Conservation (phyloP, 2,888 invertebrate species). For the Drosophila suboccidentalis region DNA sequence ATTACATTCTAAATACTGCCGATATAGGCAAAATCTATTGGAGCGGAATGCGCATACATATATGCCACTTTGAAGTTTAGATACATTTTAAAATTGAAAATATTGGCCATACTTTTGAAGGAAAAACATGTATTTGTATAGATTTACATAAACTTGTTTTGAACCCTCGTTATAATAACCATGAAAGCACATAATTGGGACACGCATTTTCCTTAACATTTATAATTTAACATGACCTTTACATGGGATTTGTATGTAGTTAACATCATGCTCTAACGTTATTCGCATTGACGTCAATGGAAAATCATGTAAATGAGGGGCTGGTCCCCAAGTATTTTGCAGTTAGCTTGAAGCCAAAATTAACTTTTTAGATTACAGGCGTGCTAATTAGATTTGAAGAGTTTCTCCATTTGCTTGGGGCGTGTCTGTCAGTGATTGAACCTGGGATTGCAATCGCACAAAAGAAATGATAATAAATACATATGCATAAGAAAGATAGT, state of each 20-base stretch:
- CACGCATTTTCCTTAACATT: slow-evolving; percentile 6
- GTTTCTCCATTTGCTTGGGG: slow-evolving; percentile 35
- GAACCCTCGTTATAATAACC: no score
- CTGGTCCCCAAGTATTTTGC: slow-evolving; percentile 22
- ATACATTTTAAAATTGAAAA: background rate
- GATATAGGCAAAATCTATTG: background rate
- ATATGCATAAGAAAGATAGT: slow-evolving; percentile 11
- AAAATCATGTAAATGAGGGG: slow-evolving; percentile 51
- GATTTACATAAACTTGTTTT: no score
- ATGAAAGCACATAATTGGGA: background rate
- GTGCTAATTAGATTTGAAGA: slow-evolving; percentile 64
- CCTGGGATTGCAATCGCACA: slow-evolving; percentile 31
- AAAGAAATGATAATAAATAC: slow-evolving; percentile 6
- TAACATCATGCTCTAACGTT: slow-evolving; percentile 11
- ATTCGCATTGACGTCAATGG: slow-evolving; percentile 59
- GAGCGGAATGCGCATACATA: background rate
- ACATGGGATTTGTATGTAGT: background rate
- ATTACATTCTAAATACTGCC: slow-evolving; percentile 19
- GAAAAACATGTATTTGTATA: no score
- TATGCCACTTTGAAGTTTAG: background rate
- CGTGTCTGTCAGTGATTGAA: slow-evolving; percentile 51
- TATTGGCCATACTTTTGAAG: no score
- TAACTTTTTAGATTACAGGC: slow-evolving; percentile 13
- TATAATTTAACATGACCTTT: slow-evolving; percentile 4
- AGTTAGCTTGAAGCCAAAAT: slow-evolving; percentile 23